These are phyloP conservation scores for Macrophya alboannulata DNA, from an alignment of 2,888 invertebrate species.

Conservation along the genomic window DNA sequence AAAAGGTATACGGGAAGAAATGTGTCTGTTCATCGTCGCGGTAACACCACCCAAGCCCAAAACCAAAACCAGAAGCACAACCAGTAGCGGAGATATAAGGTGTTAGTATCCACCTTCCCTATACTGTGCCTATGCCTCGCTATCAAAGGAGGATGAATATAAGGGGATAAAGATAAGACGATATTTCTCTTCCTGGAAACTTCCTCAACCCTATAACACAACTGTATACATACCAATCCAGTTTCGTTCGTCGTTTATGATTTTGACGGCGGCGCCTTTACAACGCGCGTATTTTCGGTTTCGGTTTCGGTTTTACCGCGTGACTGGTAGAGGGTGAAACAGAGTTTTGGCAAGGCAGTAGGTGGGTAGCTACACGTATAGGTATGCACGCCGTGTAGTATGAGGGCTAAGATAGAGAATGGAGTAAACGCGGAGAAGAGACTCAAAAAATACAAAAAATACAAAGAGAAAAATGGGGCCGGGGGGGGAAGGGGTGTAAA, in stretches of 20 bases:
- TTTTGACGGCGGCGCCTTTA: neutral
- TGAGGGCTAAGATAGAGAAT: neutral
- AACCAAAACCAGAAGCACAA: neutral
- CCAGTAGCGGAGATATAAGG: neutral
- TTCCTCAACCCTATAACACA: neutral
- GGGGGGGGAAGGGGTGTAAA: too few species aligned
- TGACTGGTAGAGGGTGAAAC: constrained; percentile 43
- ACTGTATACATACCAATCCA: too few species aligned
- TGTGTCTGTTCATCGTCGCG: too few species aligned
- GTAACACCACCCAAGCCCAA: too few species aligned
- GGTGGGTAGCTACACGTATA: neutral
- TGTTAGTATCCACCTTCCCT: neutral
- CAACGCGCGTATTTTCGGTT: constrained; percentile 34
- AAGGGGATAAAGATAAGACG: constrained; percentile 30
- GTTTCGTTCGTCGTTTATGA: constrained; percentile 27
- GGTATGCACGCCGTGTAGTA: too few species aligned
- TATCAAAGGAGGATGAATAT: neutral
- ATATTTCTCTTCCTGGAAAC: constrained; percentile 27
- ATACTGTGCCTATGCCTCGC: neutral
- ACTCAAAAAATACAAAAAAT: neutral
- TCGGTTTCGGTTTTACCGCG: constrained; percentile 47
- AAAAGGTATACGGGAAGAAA: too few species aligned
- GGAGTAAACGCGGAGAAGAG: neutral
- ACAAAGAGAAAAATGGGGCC: neutral
- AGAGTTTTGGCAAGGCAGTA: neutral